Evolutionary conservation across 2,888 invertebrate species (phyloP).

Genomic region (Disparrhopalites patrizii): DNA sequence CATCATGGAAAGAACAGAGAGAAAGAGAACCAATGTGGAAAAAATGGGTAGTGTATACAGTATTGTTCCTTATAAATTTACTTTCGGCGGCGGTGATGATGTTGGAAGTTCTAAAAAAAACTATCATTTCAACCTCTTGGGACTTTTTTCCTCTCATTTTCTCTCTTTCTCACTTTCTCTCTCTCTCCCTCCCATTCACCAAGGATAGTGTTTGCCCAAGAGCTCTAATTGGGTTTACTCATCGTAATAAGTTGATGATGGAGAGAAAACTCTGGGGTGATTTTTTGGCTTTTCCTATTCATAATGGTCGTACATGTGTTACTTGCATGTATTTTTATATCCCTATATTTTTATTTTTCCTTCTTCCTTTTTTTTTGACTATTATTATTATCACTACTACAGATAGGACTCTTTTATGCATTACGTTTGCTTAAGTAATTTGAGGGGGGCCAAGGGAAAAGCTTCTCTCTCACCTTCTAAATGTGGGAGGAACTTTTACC

Average conservation of each 20-base stretch:
- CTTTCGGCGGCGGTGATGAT: no score
- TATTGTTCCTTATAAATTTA: neutral
- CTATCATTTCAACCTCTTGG: neutral
- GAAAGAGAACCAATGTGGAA: conserved; percentile 7
- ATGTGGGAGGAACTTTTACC: no score
- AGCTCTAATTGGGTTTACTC: conserved; percentile 26
- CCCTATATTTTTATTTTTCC: no score
- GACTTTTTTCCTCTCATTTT: neutral
- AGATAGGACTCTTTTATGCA: neutral
- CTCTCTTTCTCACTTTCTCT: neutral
- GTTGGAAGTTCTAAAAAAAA: neutral
- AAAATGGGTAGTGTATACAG: conserved; percentile 16
- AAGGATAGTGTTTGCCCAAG: conserved; percentile 27
- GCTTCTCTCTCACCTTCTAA: no score
- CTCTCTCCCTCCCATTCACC: conserved; percentile 2
- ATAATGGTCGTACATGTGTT: no score
- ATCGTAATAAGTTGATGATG: conserved; percentile 25
- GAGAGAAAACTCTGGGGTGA: conserved; percentile 10
- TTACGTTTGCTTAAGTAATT: no score
- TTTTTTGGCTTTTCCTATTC: neutral
- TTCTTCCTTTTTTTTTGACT: no score
- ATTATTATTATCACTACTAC: neutral
- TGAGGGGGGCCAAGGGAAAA: no score
- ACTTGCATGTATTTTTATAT: no score
- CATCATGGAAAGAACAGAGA: neutral